These are phyloP conservation scores for Nomia melanderi DNA, from an alignment of 1,140 invertebrate genomes.

Conservation along the genomic window DNA sequence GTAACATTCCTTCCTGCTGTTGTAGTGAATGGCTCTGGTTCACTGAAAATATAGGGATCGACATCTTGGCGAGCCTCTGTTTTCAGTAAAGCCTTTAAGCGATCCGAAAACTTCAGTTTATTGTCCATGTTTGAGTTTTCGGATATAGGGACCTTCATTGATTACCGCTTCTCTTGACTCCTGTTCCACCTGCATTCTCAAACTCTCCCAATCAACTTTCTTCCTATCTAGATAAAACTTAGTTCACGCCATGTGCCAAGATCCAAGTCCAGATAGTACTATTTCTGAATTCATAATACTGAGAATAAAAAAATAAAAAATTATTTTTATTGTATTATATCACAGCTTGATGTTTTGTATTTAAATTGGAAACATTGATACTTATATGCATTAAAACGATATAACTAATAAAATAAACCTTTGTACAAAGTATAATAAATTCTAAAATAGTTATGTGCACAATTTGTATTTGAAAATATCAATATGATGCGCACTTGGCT, in stretches of 20 bases:
- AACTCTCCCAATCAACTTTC: conserved; percentile 59
- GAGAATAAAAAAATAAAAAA: conserved; percentile 56
- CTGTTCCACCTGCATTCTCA: conserved; percentile 74
- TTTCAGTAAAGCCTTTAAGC: conserved; percentile 80
- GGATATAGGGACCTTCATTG: conserved; percentile 72
- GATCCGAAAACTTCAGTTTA: conserved; percentile 81
- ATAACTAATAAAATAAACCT: conserved; percentile 26
- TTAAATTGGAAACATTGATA: conserved; percentile 34
- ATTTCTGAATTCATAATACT: conserved; percentile 60
- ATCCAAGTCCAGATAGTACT: conserved; percentile 48
- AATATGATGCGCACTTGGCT: conserved; percentile 3
- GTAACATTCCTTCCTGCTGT: conserved; percentile 69
- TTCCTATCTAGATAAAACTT: conserved; percentile 62
- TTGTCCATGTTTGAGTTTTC: conserved; percentile 78
- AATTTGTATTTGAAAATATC: conserved; percentile 29
- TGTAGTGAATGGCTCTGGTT: conserved; percentile 76
- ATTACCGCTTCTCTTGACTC: conserved; percentile 57
- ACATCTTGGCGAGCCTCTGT: conserved; percentile 75
- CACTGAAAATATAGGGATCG: conserved; percentile 84
- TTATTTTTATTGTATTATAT: conserved; percentile 55
- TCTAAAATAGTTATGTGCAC: conserved; percentile 41
- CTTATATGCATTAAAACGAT: conserved; percentile 11
- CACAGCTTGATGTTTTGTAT: conserved; percentile 50
- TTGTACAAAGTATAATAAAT: conserved; percentile 47
- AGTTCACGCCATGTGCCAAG: conserved; percentile 61